These are phyloP conservation scores for Trematocara marginatum DNA, from an alignment of 2,113 vertebrate species.

Conservation along the genomic window DNA sequence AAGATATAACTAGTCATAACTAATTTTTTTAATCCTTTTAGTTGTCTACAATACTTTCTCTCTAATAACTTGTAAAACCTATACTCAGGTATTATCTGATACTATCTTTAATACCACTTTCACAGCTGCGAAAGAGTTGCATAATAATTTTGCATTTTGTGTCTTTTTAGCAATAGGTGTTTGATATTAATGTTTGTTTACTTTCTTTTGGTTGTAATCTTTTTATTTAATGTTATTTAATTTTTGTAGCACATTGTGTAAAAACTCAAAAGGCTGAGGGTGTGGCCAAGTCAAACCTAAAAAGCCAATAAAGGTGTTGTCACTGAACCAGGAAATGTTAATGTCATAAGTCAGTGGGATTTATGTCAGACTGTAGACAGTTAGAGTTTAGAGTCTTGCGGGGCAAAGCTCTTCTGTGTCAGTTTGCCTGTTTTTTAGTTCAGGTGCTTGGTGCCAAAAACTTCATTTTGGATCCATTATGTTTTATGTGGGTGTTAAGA, in stretches of 20 bases:
- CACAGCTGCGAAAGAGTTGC: not conserved
- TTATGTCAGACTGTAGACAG: not conserved
- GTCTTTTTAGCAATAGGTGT: not conserved
- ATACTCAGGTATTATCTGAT: not conserved
- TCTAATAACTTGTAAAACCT: not conserved
- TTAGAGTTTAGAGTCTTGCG: too few species aligned
- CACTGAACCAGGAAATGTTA: not conserved
- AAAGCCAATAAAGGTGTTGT: conserved; percentile 32
- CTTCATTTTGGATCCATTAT: not conserved
- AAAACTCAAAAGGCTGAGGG: not conserved
- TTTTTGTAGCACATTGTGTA: not conserved
- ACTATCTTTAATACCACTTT: not conserved
- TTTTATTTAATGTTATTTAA: not conserved
- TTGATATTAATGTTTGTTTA: not conserved
- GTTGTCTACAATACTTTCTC: not conserved
- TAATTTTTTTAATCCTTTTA: not conserved
- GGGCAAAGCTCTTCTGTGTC: not conserved
- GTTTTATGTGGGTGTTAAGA: not conserved
- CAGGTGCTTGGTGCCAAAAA: not conserved
- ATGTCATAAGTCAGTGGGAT: not conserved
- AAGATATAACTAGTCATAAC: not conserved
- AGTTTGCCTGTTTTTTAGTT: not conserved
- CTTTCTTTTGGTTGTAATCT: not conserved
- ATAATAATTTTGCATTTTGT: not conserved
- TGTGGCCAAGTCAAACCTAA: conserved; percentile 18